Conservation (phyloP, 23 tunicate genomes). For the Trididemnum miniatum region DNA sequence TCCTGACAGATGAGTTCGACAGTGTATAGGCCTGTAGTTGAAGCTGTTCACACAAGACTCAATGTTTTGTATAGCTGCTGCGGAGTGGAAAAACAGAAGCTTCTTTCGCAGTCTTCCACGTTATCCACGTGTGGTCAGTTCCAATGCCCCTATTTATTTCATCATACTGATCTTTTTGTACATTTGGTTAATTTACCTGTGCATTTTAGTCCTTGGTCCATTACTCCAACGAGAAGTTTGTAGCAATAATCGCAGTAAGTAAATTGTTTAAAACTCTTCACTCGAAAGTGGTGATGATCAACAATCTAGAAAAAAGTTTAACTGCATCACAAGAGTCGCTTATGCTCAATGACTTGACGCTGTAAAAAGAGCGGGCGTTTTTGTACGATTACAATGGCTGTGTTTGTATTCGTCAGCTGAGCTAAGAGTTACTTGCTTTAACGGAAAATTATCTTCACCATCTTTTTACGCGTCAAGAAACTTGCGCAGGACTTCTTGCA, state of each 20-base stretch:
- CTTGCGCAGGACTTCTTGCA: too few species aligned
- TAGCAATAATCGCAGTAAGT: conserved; percentile 85
- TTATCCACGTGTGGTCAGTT: too few species aligned
- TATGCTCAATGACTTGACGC: background rate
- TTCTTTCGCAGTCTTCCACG: too few species aligned
- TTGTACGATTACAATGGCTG: too few species aligned
- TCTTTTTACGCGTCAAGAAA: too few species aligned
- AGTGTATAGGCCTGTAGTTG: too few species aligned
- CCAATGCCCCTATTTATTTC: too few species aligned
- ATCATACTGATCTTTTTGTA: too few species aligned
- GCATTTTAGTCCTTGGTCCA: conserved; percentile 33
- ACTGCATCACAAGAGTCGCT: background rate
- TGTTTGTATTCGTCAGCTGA: background rate
- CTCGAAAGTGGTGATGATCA: conserved; percentile 85
- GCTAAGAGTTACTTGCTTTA: background rate
- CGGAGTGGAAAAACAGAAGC: too few species aligned
- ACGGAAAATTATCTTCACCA: background rate
- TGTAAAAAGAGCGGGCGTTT: background rate
- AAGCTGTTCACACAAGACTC: too few species aligned
- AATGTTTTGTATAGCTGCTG: too few species aligned
- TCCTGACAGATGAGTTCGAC: too few species aligned
- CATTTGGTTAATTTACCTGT: conserved; percentile 3
- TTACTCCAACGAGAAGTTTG: conserved; percentile 75
- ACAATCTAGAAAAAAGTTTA: conserved; percentile 7
- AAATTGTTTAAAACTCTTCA: conserved; percentile 75